A percentile compares a stretch with the other conserved stretches of the same genome.
These are phyloP conservation scores for Centropyge bicolor DNA, from an alignment of 2,797 vertebrate species.

Conservation along the genomic window DNA sequence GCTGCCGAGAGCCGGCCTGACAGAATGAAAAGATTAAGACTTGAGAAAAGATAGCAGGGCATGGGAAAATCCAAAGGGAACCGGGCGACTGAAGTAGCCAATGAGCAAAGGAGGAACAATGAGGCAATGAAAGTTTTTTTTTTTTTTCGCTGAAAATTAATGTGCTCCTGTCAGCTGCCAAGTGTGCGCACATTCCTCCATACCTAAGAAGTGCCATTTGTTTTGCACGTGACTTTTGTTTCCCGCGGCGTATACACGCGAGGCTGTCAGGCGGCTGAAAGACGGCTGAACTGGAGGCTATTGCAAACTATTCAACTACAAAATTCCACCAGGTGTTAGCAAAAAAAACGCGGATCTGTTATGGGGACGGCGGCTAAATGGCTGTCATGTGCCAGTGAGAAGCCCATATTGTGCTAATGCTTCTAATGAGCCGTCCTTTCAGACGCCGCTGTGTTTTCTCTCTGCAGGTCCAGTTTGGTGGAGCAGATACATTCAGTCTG, in stretches of 20 bases:
- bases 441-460: constrained; percentile 42
- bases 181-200: constrained; percentile 76
- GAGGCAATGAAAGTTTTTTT: constrained; percentile 76
- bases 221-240: constrained; percentile 77
- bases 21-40: constrained; percentile 87
- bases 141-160: constrained; percentile 75
- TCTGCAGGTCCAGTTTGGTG: constrained; percentile 35
- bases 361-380: constrained; percentile 48
- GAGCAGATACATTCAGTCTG: too few relatives aligned
- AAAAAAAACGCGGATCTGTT: constrained; percentile 49
- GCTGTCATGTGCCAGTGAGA: constrained; percentile 61
- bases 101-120: constrained; percentile 78
- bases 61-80: constrained; percentile 85
- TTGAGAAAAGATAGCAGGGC: constrained; percentile 87
- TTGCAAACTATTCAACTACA: constrained; percentile 55
- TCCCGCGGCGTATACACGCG: constrained; percentile 49
- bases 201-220: constrained; percentile 67
- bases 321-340: constrained; percentile 75
- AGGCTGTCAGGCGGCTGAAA: constrained; percentile 71
- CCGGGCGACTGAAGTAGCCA: constrained; percentile 74
- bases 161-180: constrained; percentile 81
- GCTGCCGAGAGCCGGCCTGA: constrained; percentile 78
- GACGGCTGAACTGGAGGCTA: constrained; percentile 51
- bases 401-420: constrained; percentile 49
- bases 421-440: constrained; percentile 69